A percentile compares a stretch with the other conserved stretches of the same genome.
phyloP scores from a whole-genome alignment of 2,113 vertebrate genomes.

The Eolophus roseicapilla region DNA sequence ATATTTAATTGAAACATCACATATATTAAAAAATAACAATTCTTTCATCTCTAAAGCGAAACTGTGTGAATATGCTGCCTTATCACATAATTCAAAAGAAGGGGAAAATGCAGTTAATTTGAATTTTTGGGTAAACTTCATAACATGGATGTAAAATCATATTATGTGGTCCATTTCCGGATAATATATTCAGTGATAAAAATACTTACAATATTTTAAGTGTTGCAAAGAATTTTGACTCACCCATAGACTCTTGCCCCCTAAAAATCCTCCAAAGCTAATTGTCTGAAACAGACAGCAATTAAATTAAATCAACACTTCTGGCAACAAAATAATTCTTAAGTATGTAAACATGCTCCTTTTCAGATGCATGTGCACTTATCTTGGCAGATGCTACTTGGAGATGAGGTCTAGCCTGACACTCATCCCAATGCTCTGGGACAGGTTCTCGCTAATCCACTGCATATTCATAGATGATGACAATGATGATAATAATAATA shows the following conservation, averaged over 20 bases:
- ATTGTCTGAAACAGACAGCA: background rate
- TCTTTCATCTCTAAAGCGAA: background rate
- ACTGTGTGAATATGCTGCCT: background rate
- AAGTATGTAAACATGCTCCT: background rate
- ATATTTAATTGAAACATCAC: background rate
- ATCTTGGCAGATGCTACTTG: background rate
- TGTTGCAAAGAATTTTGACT: background rate
- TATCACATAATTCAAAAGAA: background rate
- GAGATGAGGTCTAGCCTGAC: background rate
- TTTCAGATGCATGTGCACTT: background rate
- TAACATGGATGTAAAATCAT: background rate
- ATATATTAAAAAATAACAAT: background rate
- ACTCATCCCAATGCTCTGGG: background rate
- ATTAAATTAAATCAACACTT: background rate
- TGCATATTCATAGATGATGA: background rate
- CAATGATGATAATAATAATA: background rate
- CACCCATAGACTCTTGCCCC: fast-evolving
- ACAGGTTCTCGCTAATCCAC: background rate
- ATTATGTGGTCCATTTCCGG: background rate
- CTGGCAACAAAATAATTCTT: background rate
- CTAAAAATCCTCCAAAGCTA: background rate
- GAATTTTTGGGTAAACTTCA: background rate
- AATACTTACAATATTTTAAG: background rate
- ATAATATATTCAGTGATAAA: background rate
- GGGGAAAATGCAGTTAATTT: background rate